phyloP scores from a whole-genome alignment of 2,797 vertebrate genomes.

The Poecilia gillii region DNA sequence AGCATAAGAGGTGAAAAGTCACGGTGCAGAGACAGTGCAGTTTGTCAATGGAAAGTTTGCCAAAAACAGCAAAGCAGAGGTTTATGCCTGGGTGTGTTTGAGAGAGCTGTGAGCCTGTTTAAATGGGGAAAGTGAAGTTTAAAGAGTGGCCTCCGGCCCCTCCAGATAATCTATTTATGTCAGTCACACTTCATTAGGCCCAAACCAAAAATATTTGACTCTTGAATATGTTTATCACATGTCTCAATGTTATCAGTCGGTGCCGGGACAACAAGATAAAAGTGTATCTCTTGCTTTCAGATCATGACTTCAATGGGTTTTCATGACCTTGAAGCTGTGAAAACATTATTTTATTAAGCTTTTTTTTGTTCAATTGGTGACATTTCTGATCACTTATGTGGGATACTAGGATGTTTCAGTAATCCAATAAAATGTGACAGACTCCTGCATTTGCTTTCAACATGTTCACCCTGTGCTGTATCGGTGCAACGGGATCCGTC shows the following conservation, averaged over 20 bases:
- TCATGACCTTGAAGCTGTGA: slow-evolving; percentile 47
- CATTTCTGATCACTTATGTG: slow-evolving; percentile 35
- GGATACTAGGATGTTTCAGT: slow-evolving; percentile 35
- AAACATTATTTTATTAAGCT: slow-evolving; percentile 29
- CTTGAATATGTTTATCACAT: slow-evolving; percentile 75
- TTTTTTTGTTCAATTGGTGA: slow-evolving; percentile 17
- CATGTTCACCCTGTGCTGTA: slow-evolving; percentile 27
- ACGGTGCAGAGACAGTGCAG: not conserved
- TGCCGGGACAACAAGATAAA: slow-evolving; percentile 55
- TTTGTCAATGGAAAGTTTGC: not conserved
- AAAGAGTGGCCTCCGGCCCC: slow-evolving; percentile 61
- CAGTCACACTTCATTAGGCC: slow-evolving; percentile 75
- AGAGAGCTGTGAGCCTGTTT: slow-evolving; percentile 22
- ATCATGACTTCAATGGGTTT: slow-evolving; percentile 23
- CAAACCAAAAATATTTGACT: slow-evolving; percentile 69
- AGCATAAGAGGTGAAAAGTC: not conserved
- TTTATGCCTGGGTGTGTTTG: slow-evolving; percentile 28
- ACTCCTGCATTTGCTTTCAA: slow-evolving; percentile 14
- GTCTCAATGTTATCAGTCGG: slow-evolving; percentile 66
- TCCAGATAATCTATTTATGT: slow-evolving; percentile 80
- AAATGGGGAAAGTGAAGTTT: slow-evolving; percentile 30
- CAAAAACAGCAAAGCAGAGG: not conserved
- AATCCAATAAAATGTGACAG: slow-evolving; percentile 57
- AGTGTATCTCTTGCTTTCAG: slow-evolving; percentile 42
- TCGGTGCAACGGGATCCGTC: slow-evolving; percentile 7